Evolutionary conservation across 64 coral and sea anemone genomes (phyloP).

Genomic region (Trachythela sp.): DNA sequence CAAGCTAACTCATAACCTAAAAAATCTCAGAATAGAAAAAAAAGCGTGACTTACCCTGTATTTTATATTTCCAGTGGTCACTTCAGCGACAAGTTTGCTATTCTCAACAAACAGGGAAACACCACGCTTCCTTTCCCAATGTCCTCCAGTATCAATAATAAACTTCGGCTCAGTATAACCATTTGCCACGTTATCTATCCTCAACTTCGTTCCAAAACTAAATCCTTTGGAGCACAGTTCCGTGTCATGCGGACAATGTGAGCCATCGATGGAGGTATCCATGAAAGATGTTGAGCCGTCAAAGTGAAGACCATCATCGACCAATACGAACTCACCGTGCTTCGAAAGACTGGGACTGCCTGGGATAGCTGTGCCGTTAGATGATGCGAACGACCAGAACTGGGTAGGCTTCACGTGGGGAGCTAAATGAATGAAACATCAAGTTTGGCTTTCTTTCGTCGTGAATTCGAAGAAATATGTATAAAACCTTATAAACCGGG

Average conservation of each 20-base stretch:
- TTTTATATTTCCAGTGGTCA: background rate
- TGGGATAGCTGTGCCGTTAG: background rate
- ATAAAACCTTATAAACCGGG: too few species aligned
- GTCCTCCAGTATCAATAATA: background rate
- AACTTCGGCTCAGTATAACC: background rate
- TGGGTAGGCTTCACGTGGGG: background rate
- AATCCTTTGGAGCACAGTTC: background rate
- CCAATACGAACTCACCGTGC: background rate
- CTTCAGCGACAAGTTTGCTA: constrained; percentile 11
- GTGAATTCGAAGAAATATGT: too few species aligned
- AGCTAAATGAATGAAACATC: background rate
- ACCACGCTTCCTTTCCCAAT: background rate
- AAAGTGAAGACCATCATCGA: background rate
- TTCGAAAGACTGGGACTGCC: background rate
- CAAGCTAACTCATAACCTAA: too few species aligned
- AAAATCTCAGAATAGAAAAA: too few species aligned
- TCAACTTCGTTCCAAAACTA: background rate
- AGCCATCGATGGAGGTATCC: background rate
- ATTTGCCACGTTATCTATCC: background rate
- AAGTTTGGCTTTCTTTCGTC: too few species aligned
- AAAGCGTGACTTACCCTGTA: constrained; percentile 22
- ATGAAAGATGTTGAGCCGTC: background rate
- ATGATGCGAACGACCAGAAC: background rate
- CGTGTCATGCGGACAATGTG: background rate
- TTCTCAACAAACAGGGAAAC: background rate